Evolutionary conservation across 1,140 invertebrate genomes (phyloP).

Genomic region (Drosophila kikkawai): DNA sequence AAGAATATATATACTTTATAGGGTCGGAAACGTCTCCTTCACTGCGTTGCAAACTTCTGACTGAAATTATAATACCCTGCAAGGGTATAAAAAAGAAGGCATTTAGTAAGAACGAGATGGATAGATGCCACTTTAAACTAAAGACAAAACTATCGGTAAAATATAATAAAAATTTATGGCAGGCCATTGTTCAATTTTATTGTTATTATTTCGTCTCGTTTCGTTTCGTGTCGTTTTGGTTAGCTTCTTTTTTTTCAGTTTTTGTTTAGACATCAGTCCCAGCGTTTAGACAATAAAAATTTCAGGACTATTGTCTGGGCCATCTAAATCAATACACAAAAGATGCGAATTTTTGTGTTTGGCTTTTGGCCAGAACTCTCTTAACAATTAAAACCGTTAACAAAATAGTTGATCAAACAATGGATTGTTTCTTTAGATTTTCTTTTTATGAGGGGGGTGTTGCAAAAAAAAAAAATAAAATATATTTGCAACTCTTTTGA

Average conservation of each 20-base stretch:
- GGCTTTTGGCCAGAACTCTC: slow-evolving; percentile 7
- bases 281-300: slow-evolving; percentile 46
- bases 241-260: not conserved
- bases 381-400: slow-evolving; percentile 71
- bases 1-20: too few relatives aligned
- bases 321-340: slow-evolving; percentile 72
- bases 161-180: slow-evolving; percentile 77
- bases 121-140: slow-evolving; percentile 47
- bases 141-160: slow-evolving; percentile 67
- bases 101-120: slow-evolving; percentile 36
- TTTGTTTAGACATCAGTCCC: slow-evolving; percentile 16
- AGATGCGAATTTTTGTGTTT: slow-evolving; percentile 12
- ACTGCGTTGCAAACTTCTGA: too few relatives aligned
- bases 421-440: slow-evolving; percentile 10
- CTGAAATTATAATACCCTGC: too few relatives aligned
- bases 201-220: slow-evolving; percentile 66
- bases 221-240: slow-evolving; percentile 5
- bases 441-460: not conserved
- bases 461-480: not conserved
- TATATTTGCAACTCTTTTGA: slow-evolving; percentile 5
- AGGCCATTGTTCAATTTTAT: slow-evolving; percentile 71
- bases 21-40: too few relatives aligned
- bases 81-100: not conserved
- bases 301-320: slow-evolving; percentile 74
- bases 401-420: slow-evolving; percentile 51